A percentile compares a stretch with the other conserved stretches of the same genome.
These are phyloP conservation scores for Ormyrus labotus DNA, from an alignment of 2,888 invertebrate species.

Conservation along the genomic window DNA sequence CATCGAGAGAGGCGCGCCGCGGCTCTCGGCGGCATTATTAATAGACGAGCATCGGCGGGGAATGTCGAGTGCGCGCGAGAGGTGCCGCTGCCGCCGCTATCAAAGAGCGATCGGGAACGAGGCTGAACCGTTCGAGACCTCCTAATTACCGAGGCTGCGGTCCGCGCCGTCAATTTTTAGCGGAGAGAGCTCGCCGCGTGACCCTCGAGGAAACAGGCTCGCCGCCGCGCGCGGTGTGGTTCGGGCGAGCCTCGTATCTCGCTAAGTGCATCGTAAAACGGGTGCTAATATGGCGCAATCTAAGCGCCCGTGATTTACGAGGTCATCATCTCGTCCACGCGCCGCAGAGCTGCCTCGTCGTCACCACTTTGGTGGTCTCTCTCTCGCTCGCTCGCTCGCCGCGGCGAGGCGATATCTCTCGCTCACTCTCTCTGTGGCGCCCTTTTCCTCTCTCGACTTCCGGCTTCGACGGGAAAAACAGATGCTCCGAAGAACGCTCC, in stretches of 20 bases:
- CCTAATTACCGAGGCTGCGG: constrained; percentile 17
- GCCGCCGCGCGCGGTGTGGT: not conserved
- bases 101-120: not conserved
- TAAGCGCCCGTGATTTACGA: constrained; percentile 72
- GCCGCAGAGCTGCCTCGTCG: constrained; percentile 55
- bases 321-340: constrained; percentile 68
- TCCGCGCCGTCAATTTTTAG: constrained; percentile 51
- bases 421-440: constrained; percentile 37
- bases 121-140: too few species aligned
- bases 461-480: constrained; percentile 51
- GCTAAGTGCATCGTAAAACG: constrained; percentile 70
- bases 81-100: not conserved
- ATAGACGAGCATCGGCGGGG: not conserved
- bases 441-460: constrained; percentile 31
- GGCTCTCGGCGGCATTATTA: not conserved
- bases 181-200: constrained; percentile 32
- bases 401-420: constrained; percentile 6
- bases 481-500: constrained; percentile 51
- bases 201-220: constrained; percentile 57
- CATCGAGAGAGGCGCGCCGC: not conserved
- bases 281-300: constrained; percentile 72
- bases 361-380: constrained; percentile 36
- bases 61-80: not conserved
- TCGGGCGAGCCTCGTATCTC: constrained; percentile 59
- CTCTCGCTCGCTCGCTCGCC: not conserved